Evolutionary conservation across 1,140 invertebrate species (phyloP).

Genomic region (Temnothorax curvispinosus): DNA sequence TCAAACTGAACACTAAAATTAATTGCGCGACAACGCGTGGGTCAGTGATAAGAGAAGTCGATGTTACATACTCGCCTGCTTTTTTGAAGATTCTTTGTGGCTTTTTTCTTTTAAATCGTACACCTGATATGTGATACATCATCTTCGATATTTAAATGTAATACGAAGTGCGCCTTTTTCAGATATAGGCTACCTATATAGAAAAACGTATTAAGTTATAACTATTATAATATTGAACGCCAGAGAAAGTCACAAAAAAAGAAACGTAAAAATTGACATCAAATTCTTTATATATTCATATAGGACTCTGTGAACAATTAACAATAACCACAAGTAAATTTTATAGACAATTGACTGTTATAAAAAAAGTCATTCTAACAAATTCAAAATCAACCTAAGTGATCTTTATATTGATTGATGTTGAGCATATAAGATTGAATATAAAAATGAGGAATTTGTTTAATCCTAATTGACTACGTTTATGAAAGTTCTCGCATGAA

Average conservation of each 20-base stretch:
- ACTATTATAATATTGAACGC: background rate
- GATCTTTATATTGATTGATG: background rate
- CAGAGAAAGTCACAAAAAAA: background rate
- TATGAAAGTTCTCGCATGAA: background rate
- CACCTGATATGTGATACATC: background rate
- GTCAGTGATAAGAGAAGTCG: constrained; percentile 6
- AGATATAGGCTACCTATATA: background rate
- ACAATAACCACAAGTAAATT: background rate
- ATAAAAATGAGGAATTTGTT: background rate
- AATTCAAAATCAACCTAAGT: background rate
- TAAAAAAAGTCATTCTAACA: background rate
- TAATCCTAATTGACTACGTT: background rate
- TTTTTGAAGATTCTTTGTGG: background rate
- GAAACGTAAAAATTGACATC: background rate
- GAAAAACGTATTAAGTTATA: background rate
- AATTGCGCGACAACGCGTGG: background rate
- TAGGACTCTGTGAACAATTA: background rate
- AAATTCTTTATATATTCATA: background rate
- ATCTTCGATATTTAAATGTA: background rate
- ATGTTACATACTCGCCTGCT: background rate
- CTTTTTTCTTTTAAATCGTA: background rate
- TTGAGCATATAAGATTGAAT: background rate
- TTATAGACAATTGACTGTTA: background rate
- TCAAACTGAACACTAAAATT: background rate
- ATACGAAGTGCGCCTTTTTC: background rate